Conservation (phyloP, 2,797 vertebrate species). For the Echiichthys vipera region DNA sequence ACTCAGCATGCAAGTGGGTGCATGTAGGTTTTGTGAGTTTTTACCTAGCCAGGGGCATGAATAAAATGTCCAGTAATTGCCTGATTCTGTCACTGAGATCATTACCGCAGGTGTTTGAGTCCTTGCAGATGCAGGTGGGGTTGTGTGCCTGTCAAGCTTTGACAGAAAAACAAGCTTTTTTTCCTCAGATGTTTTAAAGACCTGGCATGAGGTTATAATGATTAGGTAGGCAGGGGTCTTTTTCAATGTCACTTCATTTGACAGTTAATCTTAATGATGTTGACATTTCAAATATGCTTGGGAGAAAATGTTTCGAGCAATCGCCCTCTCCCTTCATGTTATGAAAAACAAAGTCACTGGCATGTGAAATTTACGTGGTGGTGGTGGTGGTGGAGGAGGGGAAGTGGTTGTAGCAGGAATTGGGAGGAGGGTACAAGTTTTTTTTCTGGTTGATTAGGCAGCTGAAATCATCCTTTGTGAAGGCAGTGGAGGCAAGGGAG, state of each 20-base stretch:
- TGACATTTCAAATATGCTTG: conserved; percentile 78
- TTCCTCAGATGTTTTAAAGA: conserved; percentile 24
- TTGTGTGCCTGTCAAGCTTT: conserved; percentile 27
- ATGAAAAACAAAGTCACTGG: conserved; percentile 71
- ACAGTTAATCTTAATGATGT: conserved; percentile 76
- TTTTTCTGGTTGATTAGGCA: conserved; percentile 78
- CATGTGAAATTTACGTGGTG: conserved; percentile 70
- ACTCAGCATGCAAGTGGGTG: conserved; percentile 4
- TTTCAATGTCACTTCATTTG: conserved; percentile 58
- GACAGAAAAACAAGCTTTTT: conserved; percentile 54
- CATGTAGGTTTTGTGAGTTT: conserved; percentile 27
- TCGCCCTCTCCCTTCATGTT: conserved; percentile 53
- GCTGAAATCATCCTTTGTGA: conserved; percentile 79
- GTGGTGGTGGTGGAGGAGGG: conserved; percentile 15
- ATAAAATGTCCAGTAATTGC: conserved; percentile 68
- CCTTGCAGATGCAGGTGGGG: conserved; percentile 1
- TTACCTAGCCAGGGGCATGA: conserved; percentile 71
- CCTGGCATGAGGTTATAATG: conserved; percentile 52
- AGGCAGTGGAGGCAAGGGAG: conserved; percentile 34
- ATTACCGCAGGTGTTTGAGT: conserved; percentile 56
- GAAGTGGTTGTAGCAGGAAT: conserved; percentile 51
- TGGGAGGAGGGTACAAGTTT: conserved; percentile 60
- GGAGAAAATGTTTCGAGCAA: conserved; percentile 63
- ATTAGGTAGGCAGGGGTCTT: conserved; percentile 40
- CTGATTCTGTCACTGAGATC: conserved; percentile 54